Evolutionary conservation across 2,113 vertebrate species (phyloP), one percentile per base, ranked within the genome.

Genomic region (Marmota flaviventris): DNA sequence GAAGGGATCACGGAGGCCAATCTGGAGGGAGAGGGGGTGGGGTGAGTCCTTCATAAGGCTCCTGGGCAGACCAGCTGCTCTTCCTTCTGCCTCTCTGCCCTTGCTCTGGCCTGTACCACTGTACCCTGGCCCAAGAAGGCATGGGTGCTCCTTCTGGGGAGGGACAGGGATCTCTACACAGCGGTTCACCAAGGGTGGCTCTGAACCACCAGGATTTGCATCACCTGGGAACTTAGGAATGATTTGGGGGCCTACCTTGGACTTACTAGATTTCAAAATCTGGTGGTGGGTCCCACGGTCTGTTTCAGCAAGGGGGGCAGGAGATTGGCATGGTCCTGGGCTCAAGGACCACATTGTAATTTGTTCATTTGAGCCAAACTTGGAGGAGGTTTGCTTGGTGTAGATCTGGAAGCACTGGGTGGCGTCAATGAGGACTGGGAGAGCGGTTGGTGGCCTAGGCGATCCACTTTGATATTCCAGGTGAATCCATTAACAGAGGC

Each of bases 231-330:
- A 48, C 20, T 65, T n/a, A 58, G 69, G 72, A 51, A 29, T 0
- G 16, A 24, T 13, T 0, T 0, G 53, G n/a, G 14, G 4, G n/a
- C 10, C 29, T 13, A 69, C 2, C 29, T 5, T 8, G 22, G 16
- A 72, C 34, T 42, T 10, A 27, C 12, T 27, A 12, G 6, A 70
- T 70, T 16, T n/a, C 56, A 34, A 14, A 22, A 39, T 25, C 4
- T 48, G 27, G 1, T 8, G 37, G 7, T 58, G 4, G 45, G 12
- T 5, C 51, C 73, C 13, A 72, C 27, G 5, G 1, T 65, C 29
- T 58, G 51, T 45, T 63, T 61, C 27, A 32, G 12, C 27, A 69
- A 39, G 51, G 45, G 85, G n/a, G 22, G 18, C 0, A 9, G 18
- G 22, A 22, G 5, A 22, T 12, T 37, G 12, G 39, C 8, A 17